Evolutionary conservation across 2,797 vertebrate species (phyloP).

Genomic region (Callimico goeldii): DNA sequence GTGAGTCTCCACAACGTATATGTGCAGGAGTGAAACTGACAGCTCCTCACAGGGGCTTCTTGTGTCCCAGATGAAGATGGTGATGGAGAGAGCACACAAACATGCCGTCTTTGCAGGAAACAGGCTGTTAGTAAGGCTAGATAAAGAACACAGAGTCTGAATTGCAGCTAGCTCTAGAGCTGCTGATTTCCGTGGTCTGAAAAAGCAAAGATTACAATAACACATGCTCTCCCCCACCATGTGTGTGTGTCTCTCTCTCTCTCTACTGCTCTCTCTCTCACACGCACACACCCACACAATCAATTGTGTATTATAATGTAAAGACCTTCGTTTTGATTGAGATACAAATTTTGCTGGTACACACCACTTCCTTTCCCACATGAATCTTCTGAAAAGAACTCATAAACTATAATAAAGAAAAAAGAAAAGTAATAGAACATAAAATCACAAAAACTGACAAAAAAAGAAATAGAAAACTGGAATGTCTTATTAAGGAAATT

Average conservation of each 20-base stretch:
- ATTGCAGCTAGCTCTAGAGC: not conserved
- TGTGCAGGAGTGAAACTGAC: no score
- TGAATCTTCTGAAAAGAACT: not conserved
- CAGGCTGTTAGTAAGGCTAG: not conserved
- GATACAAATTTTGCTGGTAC: not conserved
- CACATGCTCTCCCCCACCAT: no score
- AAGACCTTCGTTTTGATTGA: not conserved
- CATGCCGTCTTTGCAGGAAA: not conserved
- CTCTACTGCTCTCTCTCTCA: not conserved
- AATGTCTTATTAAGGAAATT: not conserved
- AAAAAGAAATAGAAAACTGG: not conserved
- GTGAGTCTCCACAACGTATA: not conserved
- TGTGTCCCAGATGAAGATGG: not conserved
- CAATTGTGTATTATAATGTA: not conserved
- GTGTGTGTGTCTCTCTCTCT: not conserved
- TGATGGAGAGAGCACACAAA: not conserved
- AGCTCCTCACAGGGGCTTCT: rapidly evolving
- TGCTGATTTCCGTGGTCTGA: not conserved
- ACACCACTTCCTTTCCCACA: not conserved
- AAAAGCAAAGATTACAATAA: not conserved
- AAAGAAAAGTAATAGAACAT: not conserved
- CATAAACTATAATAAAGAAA: not conserved
- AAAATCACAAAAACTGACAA: not conserved
- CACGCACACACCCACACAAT: not conserved
- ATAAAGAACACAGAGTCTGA: not conserved